A percentile compares a stretch with the other conserved stretches of the same genome.
These are phyloP conservation scores for Nesoenas mayeri DNA, from an alignment of 2,113 vertebrate genomes.

Conservation along the genomic window DNA sequence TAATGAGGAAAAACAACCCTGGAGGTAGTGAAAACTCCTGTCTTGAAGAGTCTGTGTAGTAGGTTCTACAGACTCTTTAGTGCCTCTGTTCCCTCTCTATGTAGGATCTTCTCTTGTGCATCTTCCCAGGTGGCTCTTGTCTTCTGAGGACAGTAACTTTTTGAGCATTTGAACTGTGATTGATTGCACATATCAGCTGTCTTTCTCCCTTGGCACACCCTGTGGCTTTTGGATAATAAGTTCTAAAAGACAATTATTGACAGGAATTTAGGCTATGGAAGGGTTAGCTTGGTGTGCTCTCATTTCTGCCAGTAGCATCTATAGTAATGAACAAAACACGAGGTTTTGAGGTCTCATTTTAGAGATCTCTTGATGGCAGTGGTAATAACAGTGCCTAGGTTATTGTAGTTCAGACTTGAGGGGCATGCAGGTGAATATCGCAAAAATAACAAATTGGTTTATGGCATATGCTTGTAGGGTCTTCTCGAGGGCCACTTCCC, in stretches of 20 bases:
- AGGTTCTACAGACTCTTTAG: neutral
- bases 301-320: neutral
- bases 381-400: neutral
- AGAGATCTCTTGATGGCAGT: neutral
- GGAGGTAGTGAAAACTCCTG: neutral
- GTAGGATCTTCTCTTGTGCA: conserved; percentile 14
- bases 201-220: neutral
- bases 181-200: neutral
- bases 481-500: conserved; percentile 93
- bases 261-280: neutral
- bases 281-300: neutral
- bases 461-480: conserved; percentile 67
- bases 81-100: neutral
- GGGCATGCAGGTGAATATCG: neutral
- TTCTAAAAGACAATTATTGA: conserved; percentile 1
- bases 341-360: neutral
- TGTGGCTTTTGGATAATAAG: conserved; percentile 10
- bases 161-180: neutral
- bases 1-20: neutral
- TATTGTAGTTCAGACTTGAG: neutral
- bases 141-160: conserved; percentile 21
- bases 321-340: neutral
- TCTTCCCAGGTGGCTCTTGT: conserved; percentile 40
- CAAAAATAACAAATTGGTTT: neutral
- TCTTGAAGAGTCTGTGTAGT: conserved; percentile 17